A percentile compares a stretch with the other conserved stretches of the same genome.
These are phyloP conservation scores for Eublepharis macularius DNA, from an alignment of 2,113 vertebrate genomes.

Conservation along the genomic window DNA sequence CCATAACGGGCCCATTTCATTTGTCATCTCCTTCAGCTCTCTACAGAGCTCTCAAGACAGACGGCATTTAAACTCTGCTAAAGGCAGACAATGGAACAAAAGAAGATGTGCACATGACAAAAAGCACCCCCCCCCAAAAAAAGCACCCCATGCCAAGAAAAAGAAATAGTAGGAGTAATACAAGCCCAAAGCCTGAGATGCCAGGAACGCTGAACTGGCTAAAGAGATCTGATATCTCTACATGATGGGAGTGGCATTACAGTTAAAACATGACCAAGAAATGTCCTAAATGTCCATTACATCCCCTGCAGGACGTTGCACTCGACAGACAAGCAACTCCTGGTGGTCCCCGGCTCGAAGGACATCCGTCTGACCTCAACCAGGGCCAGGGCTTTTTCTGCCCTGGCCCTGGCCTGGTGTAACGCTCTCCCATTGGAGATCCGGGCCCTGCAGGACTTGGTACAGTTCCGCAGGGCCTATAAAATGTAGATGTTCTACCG, in stretches of 20 bases:
- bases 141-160: conserved; percentile 16
- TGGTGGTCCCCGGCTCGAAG: no score
- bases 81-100: conserved; percentile 51
- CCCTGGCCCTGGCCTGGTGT: no score
- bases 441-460: no score
- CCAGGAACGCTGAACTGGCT: conserved; percentile 23
- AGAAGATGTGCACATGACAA: background rate
- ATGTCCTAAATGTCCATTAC: background rate
- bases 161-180: background rate
- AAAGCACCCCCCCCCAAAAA: conserved; percentile 7
- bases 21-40: conserved; percentile 59
- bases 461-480: no score
- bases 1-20: conserved; percentile 62
- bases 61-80: conserved; percentile 44
- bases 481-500: no score
- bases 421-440: no score
- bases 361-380: no score
- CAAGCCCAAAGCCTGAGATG: conserved; percentile 13
- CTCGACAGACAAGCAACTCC: no score
- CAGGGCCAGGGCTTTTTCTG: no score
- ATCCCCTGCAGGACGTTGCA: no score
- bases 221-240: conserved; percentile 25
- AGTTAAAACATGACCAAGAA: background rate
- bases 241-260: conserved; percentile 38
- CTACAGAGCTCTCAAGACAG: conserved; percentile 58